Percentiles rank a stretch among this genome's conserved stretches.
These are phyloP conservation scores for Alauda arvensis DNA, from an alignment of 2,797 vertebrate genomes.

Conservation along the genomic window DNA sequence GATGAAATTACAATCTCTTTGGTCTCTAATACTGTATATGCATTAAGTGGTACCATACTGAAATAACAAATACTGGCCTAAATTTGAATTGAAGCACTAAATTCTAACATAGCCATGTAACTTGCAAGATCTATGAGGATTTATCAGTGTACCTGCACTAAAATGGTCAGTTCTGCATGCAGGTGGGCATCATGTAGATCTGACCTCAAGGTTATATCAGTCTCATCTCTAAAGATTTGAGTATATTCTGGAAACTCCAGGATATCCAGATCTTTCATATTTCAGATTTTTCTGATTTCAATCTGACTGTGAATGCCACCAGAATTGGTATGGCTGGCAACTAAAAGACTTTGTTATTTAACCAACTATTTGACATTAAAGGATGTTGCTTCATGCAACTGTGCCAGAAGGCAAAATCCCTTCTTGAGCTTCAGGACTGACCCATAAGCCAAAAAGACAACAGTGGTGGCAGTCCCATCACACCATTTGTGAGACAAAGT, in stretches of 20 bases:
- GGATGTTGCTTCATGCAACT: fast-evolving
- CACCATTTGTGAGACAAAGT: background rate
- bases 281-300: background rate
- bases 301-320: background rate
- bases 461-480: background rate
- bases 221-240: background rate
- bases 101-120: background rate
- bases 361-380: background rate
- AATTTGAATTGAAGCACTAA: background rate
- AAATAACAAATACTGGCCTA: background rate
- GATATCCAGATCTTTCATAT: background rate
- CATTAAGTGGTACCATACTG: background rate
- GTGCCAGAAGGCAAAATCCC: background rate
- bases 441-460: background rate
- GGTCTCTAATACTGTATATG: background rate
- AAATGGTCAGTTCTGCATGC: background rate
- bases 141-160: background rate
- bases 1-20: background rate
- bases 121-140: background rate
- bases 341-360: background rate
- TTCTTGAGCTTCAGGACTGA: background rate
- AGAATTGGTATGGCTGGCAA: background rate
- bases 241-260: background rate
- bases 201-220: background rate
- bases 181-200: background rate